Base-by-base conservation (phyloP, 2,888 invertebrate species). In the Cephus rjabovi region DNA sequence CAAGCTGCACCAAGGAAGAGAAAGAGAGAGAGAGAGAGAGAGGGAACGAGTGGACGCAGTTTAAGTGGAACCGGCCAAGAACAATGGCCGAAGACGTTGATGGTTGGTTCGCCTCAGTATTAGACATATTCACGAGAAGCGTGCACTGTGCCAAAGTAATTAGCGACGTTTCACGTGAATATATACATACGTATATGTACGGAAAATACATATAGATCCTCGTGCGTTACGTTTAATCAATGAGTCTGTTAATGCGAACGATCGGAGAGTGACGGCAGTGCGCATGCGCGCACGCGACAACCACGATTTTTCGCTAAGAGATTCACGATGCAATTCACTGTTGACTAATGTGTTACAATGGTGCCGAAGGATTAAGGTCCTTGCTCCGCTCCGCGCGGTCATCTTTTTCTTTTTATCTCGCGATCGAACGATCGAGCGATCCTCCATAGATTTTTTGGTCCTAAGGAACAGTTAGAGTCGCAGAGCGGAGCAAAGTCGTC, bases 271-370 rank as follows among this genome's bases (percentile, higher is more conserved):
- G 40, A 56, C 23, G 40, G 40, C 4, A 15, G 40, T 40, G 40
- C 40, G 40, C 40, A 40, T 40, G 40, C 12, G 40, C 40, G 40
- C 40, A 4, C 40, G 40, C 40, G 40, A 40, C 4, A 40, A 15
- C 40, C 40, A 15, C 12, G 15, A 40, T 0, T 15, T 40, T 4
- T 40, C 40, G 40, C 23, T 23, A 56, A 15, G 23, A 56, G 40
- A 56, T 23, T 56, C 40, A 23, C 40, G 40, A 56, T 56, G 40
- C 2, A 56, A 69, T 73, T 75, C 80, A 79, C 80, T 86, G 87
- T 87, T 87, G 83, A 86, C 82, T 87, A 85, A 82, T 85, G 80
- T 81, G 81, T 85, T 86, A 84, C 81, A n/a, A 76, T 37, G 69
- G 34, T 11, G 68, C 34, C 30, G 73, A 71, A 31, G 73, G 34